These are phyloP conservation scores for Habroteleia sp. DNA, from an alignment of 2,888 invertebrate species.

Conservation along the genomic window DNA sequence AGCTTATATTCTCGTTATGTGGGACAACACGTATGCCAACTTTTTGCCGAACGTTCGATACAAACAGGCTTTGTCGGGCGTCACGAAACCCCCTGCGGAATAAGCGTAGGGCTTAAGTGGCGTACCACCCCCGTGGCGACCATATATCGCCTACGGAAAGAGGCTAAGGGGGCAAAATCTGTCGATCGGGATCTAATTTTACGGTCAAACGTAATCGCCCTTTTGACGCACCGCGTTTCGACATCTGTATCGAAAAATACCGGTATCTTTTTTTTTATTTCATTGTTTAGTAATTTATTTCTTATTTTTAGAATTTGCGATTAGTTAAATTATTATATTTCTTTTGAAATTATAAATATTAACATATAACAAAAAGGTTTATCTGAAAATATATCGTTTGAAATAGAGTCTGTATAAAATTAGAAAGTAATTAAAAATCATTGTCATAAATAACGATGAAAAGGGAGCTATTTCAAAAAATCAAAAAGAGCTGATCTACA, in stretches of 20 bases:
- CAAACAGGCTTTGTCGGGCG: constrained; percentile 65
- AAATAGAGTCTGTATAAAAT: no score
- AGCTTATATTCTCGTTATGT: constrained; percentile 63
- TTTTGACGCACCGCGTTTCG: constrained; percentile 50
- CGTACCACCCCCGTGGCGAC: constrained; percentile 58
- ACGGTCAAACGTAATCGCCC: constrained; percentile 63
- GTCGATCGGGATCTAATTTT: constrained; percentile 64
- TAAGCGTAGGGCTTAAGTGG: constrained; percentile 65
- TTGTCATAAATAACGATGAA: no score
- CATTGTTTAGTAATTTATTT: no score
- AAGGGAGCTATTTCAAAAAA: no score
- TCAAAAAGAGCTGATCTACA: no score
- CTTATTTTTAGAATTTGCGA: no score
- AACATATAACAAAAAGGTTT: no score
- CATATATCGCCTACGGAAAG: constrained; percentile 55
- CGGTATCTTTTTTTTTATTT: constrained; percentile 5
- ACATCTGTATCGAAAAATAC: constrained; percentile 46
- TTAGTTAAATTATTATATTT: no score
- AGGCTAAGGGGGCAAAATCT: constrained; percentile 62
- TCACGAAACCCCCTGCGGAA: constrained; percentile 62
- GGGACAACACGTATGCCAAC: constrained; percentile 59
- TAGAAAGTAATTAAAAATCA: no score
- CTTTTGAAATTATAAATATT: no score
- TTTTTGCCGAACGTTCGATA: constrained; percentile 63
- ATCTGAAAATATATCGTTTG: no score